phyloP scores from a whole-genome alignment of 2,888 invertebrate species.

The Drosophila setosimentum region DNA sequence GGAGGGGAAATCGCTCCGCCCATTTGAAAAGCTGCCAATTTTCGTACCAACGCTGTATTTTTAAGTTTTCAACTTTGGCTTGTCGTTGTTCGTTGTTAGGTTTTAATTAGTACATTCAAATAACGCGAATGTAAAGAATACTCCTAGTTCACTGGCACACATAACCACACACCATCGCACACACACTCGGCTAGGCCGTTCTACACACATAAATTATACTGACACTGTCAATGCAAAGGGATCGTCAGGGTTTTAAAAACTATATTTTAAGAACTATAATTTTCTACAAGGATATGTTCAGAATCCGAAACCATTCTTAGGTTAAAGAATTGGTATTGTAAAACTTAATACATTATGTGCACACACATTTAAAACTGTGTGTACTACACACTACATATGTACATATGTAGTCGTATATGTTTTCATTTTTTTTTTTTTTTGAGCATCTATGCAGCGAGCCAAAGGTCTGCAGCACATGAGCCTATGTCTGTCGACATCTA shows the following conservation, averaged over 20 bases:
- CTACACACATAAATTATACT: not conserved
- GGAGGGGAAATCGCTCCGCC: conserved; percentile 74
- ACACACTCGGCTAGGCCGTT: not conserved
- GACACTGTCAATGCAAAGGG: not conserved
- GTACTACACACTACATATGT: conserved; percentile 22
- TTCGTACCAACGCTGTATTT: conserved; percentile 50
- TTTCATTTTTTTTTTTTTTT: conserved; percentile 5
- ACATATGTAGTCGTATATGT: conserved; percentile 1
- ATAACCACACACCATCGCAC: not conserved
- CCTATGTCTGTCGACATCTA: conserved; percentile 61
- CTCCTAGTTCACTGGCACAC: not conserved
- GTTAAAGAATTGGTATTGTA: not conserved
- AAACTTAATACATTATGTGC: conserved; percentile 10
- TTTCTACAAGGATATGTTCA: not conserved
- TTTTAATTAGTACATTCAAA: conserved; percentile 70
- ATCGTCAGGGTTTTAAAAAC: not conserved
- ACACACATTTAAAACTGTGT: conserved; percentile 11
- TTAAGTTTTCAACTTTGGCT: conserved; percentile 60
- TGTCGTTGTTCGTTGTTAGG: conserved; percentile 65
- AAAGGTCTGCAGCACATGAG: conserved; percentile 46
- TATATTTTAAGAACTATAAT: not conserved
- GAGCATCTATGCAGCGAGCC: conserved; percentile 26
- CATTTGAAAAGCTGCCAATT: conserved; percentile 53
- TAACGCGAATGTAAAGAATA: conserved; percentile 35
- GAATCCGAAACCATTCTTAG: not conserved